Evolutionary conservation across 2,888 invertebrate genomes (phyloP), one percentile per base, ranked within the genome.

Genomic region (Tenthredo amoena): DNA sequence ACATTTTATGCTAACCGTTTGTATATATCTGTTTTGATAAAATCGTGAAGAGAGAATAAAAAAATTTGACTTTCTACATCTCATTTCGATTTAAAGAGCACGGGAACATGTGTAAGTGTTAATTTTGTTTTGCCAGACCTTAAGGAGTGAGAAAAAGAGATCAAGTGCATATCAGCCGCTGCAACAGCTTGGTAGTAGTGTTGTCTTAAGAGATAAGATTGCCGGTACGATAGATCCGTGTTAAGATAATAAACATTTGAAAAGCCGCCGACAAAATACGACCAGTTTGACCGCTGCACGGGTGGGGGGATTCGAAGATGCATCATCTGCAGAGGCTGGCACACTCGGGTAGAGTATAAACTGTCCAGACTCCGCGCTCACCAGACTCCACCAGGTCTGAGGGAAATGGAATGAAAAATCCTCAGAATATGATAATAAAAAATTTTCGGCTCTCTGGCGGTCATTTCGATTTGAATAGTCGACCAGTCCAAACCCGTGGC

Each of bases 361-460:
- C 77, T 55, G 77, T 74, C 72, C 72, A 74, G 72, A 40, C 21
- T n/a, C 74, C 85, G 86, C 62, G 12, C 65, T 58, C 50, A 2
- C 26, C 26, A n/a, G 58, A 31, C 31, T 58, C 26, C n/a, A 43
- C 47, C 76, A 84, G 77, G 85, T 84, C 79, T 86, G 68, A 58
- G 81, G 86, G 86, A 88, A 88, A 88, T 91, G 90, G 90, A 90
- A 91, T 91, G 91, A 91, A 90, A 91, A 91, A 91, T 91, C 90
- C 85, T 77, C 84, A 72, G 87, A 89, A 90, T 91, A 90, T 90
- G 91, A 90, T 91, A 90, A 91, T 91, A 90, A 89, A 89, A 89
- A 83, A 89, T 86, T 34, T 85, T 83, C 68, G 43, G 81, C 71
- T 74, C 79, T 50, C 58, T 83, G 26, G 84, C 85, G 85, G 74